Conservation (phyloP, 1,140 invertebrate genomes). For the Hestina assimilis region DNA sequence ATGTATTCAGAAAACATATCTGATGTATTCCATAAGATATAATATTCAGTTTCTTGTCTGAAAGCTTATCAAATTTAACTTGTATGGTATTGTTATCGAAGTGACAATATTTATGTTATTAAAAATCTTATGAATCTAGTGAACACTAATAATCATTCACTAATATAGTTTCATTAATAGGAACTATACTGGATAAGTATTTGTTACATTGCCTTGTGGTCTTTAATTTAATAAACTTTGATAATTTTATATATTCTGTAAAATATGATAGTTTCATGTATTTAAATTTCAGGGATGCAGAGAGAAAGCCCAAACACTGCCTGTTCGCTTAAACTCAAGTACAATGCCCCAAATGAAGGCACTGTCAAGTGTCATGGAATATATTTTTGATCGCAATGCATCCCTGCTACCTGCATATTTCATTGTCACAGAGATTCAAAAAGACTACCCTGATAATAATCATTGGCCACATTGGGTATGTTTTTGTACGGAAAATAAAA, state of each 20-base stretch:
- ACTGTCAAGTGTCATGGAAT: slow-evolving; percentile 88
- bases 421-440: slow-evolving; percentile 95
- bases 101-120: too few relatives aligned
- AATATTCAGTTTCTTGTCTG: too few relatives aligned
- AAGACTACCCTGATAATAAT: slow-evolving; percentile 89
- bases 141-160: slow-evolving; percentile 5
- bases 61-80: too few relatives aligned
- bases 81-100: too few relatives aligned
- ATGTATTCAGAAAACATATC: too few relatives aligned
- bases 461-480: slow-evolving; percentile 95
- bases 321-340: slow-evolving; percentile 86
- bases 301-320: slow-evolving; percentile 91
- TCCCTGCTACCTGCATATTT: slow-evolving; percentile 96
- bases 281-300: slow-evolving; percentile 86
- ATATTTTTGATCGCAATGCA: slow-evolving; percentile 95
- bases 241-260: slow-evolving; percentile 1
- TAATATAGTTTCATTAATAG: not conserved
- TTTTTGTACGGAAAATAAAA: too few relatives aligned
- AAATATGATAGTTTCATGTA: too few relatives aligned
- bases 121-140: too few relatives aligned
- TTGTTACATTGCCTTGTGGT: too few relatives aligned
- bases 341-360: slow-evolving; percentile 88
- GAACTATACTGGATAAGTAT: too few relatives aligned
- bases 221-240: too few relatives aligned
- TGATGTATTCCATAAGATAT: too few relatives aligned